These are phyloP conservation scores for Heliconius ethilla DNA, from an alignment of 2,888 invertebrate genomes.

Conservation along the genomic window DNA sequence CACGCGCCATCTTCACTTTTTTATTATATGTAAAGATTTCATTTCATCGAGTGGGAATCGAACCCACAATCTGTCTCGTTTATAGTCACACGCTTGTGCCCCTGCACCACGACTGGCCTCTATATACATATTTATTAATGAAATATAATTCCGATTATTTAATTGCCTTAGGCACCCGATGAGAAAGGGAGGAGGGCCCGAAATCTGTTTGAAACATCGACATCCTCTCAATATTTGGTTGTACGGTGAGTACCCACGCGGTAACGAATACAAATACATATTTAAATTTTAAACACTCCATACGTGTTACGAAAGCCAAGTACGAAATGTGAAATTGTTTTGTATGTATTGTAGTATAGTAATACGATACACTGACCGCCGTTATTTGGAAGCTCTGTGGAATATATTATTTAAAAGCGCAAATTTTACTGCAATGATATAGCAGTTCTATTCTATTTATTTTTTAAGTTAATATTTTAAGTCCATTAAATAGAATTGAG, in stretches of 20 bases:
- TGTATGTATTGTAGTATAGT: conserved; percentile 30
- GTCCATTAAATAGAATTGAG: background rate
- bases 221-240: conserved; percentile 19
- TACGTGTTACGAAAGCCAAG: conserved; percentile 30
- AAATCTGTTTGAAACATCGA: conserved; percentile 14
- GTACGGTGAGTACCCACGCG: conserved; percentile 2
- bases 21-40: too few relatives aligned
- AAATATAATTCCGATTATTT: background rate
- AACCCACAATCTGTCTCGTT: too few relatives aligned
- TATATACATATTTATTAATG: background rate
- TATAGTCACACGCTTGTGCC: too few relatives aligned
- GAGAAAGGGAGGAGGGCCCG: background rate
- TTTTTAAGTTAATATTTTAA: conserved; percentile 5
- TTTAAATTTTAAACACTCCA: conserved; percentile 23
- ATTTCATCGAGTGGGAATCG: background rate
- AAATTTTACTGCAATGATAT: conserved; percentile 16
- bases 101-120: too few relatives aligned
- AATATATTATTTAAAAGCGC: conserved; percentile 27
- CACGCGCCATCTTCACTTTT: too few relatives aligned
- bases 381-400: conserved; percentile 31
- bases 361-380: conserved; percentile 26
- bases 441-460: conserved; percentile 5
- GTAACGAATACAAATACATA: conserved; percentile 16
- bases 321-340: conserved; percentile 29
- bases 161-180: conserved; percentile 5